phyloP scores from a whole-genome alignment of 2,797 vertebrate genomes.

The Brachyrhaphis roseni region DNA sequence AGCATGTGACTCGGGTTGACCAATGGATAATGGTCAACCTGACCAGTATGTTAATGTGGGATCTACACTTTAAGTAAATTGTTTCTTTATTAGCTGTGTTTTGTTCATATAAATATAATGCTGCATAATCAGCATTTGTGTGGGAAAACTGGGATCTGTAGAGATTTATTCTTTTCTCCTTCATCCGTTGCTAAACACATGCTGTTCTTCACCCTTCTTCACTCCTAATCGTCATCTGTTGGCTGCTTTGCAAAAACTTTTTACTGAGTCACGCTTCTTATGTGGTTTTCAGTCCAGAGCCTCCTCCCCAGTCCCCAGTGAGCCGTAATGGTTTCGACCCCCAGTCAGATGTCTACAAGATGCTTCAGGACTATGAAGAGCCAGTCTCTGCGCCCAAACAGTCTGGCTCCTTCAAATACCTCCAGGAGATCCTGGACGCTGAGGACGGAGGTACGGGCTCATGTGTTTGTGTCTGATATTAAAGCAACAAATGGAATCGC shows the following conservation, averaged over 20 bases:
- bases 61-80: neutral
- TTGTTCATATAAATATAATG: neutral
- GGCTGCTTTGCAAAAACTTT: neutral
- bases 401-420: conserved; percentile 95
- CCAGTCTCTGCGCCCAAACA: conserved; percentile 91
- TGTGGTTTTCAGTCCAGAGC: conserved; percentile 82
- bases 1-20: neutral
- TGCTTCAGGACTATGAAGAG: conserved; percentile 91
- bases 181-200: too few species aligned
- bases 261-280: conserved; percentile 6
- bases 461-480: conserved; percentile 3
- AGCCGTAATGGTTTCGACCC: conserved; percentile 83
- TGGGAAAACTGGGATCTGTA: neutral
- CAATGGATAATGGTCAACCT: too few species aligned
- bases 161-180: neutral
- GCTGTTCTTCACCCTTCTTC: neutral
- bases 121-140: neutral
- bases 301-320: conserved; percentile 75
- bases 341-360: conserved; percentile 95
- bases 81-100: neutral
- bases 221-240: conserved; percentile 9
- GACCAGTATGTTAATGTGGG: neutral
- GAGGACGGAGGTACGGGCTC: conserved; percentile 87
- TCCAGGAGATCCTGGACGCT: conserved; percentile 95
- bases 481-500: neutral